Evolutionary conservation across 2,888 invertebrate genomes (phyloP).

Genomic region (Lycocerus yunnanus): DNA sequence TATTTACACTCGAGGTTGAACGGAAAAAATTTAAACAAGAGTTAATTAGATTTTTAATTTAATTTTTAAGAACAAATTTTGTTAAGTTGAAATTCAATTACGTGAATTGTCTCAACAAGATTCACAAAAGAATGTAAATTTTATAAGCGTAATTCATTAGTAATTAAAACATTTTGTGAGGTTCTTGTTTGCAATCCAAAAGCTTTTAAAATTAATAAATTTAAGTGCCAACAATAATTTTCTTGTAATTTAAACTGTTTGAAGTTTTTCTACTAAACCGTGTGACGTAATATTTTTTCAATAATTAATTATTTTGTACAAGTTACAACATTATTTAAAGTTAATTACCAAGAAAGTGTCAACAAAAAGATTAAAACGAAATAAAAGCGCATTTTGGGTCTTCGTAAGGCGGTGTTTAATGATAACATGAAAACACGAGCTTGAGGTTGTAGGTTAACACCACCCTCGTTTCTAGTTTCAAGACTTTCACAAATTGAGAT

Average conservation of each 20-base stretch:
- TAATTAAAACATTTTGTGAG: not conserved
- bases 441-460: constrained; percentile 17
- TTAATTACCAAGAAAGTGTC: not conserved
- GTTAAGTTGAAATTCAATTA: not conserved
- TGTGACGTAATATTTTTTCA: not conserved
- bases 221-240: not conserved
- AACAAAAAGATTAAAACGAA: constrained; percentile 9
- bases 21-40: not conserved
- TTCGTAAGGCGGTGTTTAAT: constrained; percentile 15
- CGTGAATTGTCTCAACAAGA: not conserved
- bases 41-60: not conserved
- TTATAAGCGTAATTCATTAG: not conserved
- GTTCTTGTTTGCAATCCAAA: not conserved
- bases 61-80: not conserved
- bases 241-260: not conserved
- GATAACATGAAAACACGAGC: constrained; percentile 17
- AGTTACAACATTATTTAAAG: not conserved
- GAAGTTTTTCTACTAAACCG: not conserved
- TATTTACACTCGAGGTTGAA: not conserved
- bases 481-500: constrained; percentile 3
- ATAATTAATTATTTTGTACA: not conserved
- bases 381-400: constrained; percentile 13
- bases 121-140: not conserved
- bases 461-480: not conserved
- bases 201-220: not conserved